Conservation (phyloP, 2,888 invertebrate species). For the Germaria angustata region DNA sequence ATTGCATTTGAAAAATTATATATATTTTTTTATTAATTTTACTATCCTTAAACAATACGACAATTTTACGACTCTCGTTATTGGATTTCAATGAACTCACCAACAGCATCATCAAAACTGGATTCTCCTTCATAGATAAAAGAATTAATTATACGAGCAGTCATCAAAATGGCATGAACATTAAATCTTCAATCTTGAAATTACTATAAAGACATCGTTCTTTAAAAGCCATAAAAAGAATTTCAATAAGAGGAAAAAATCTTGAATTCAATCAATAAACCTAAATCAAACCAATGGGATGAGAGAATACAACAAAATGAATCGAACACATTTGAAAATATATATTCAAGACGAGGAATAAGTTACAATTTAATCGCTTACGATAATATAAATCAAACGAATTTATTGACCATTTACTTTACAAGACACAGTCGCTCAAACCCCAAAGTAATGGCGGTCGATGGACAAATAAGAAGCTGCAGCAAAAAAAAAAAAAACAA, state of each 20-base stretch:
- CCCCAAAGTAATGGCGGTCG: background rate
- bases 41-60: background rate
- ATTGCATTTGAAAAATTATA: background rate
- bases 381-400: conserved; percentile 69
- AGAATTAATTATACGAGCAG: conserved; percentile 25
- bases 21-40: background rate
- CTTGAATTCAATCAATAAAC: conserved; percentile 57
- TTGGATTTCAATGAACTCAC: conserved; percentile 19
- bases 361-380: conserved; percentile 65
- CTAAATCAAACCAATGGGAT: conserved; percentile 51
- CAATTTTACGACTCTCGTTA: conserved; percentile 2
- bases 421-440: conserved; percentile 23
- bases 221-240: conserved; percentile 29
- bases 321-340: conserved; percentile 46
- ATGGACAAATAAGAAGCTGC: conserved; percentile 35
- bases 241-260: conserved; percentile 11
- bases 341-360: conserved; percentile 56
- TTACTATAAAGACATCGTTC: conserved; percentile 39
- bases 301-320: conserved; percentile 22
- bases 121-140: conserved; percentile 5
- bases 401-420: conserved; percentile 66
- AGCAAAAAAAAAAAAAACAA: conserved; percentile 42
- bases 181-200: conserved; percentile 12
- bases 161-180: conserved; percentile 19
- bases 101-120: conserved; percentile 3